These are phyloP conservation scores for Heliconius melpomene DNA, from an alignment of 1,140 invertebrate genomes.

Conservation along the genomic window DNA sequence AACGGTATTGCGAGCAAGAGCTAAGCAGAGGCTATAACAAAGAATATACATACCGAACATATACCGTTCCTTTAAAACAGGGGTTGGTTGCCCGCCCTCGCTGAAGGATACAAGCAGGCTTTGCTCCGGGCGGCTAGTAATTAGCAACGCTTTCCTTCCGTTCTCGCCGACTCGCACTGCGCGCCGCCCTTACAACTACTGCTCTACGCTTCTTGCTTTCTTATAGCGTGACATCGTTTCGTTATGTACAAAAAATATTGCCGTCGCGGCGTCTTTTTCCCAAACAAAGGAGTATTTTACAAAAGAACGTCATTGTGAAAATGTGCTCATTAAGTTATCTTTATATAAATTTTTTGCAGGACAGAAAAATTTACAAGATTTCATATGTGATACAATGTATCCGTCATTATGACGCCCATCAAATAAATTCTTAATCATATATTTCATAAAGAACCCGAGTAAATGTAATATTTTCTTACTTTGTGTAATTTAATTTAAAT, in stretches of 20 bases:
- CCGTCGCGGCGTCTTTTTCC: constrained; percentile 20
- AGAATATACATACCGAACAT: constrained; percentile 37
- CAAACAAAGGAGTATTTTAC: constrained; percentile 30
- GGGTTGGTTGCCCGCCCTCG: constrained; percentile 32
- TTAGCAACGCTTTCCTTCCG: constrained; percentile 75
- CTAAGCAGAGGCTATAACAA: constrained; percentile 21
- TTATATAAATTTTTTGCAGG: constrained; percentile 23
- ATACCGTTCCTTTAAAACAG: constrained; percentile 37
- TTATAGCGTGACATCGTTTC: constrained; percentile 39
- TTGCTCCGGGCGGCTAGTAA: constrained; percentile 63
- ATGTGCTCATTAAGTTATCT: constrained; percentile 32
- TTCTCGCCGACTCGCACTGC: constrained; percentile 45
- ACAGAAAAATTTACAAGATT: constrained; percentile 23
- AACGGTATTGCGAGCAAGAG: constrained; percentile 9
- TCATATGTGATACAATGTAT: constrained; percentile 19
- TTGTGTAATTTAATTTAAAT: constrained; percentile 47
- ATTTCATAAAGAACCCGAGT: background rate
- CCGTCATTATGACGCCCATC: constrained; percentile 1
- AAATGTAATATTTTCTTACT: background rate
- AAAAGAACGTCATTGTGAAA: constrained; percentile 31
- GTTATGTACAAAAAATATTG: constrained; percentile 35
- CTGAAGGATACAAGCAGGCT: constrained; percentile 45
- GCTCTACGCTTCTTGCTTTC: constrained; percentile 34
- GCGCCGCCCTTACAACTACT: constrained; percentile 39
- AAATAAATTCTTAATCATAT: constrained; percentile 26